A percentile compares a stretch with the other conserved stretches of the same genome.
These are phyloP conservation scores for Cassiopea andromeda DNA, from an alignment of 30 jellyfish, hydroid and myxozoan species.

Conservation along the genomic window DNA sequence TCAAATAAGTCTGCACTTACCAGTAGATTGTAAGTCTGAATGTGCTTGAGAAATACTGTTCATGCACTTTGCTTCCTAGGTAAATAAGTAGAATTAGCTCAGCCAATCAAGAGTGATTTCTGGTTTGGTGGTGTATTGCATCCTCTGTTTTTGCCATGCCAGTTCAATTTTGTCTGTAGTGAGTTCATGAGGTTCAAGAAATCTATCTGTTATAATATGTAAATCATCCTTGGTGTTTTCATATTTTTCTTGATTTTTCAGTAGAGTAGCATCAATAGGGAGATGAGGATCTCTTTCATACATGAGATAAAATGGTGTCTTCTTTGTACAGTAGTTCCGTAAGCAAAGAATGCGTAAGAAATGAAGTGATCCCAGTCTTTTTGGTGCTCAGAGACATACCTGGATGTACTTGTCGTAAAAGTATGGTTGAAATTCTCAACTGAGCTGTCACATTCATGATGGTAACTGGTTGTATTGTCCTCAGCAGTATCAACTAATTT, in stretches of 20 bases:
- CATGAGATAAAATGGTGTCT: not conserved
- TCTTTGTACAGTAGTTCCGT: not conserved
- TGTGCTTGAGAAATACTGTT: too few species aligned
- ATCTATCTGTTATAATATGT: not conserved
- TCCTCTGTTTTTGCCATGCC: not conserved
- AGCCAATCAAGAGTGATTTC: not conserved
- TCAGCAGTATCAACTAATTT: too few species aligned
- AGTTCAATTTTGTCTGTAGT: not conserved
- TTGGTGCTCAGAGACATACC: too few species aligned
- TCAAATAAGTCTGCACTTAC: not conserved
- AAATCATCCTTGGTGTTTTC: not conserved
- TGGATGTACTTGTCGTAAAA: too few species aligned
- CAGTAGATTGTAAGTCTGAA: too few species aligned
- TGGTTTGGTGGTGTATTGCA: not conserved
- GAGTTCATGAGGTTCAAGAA: not conserved
- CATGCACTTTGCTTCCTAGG: too few species aligned
- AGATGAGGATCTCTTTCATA: not conserved
- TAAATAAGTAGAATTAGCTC: too few species aligned
- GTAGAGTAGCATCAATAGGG: not conserved
- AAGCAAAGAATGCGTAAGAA: too few species aligned
- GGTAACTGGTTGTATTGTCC: too few species aligned
- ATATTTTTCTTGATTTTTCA: not conserved
- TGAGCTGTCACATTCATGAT: too few species aligned
- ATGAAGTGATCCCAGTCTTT: too few species aligned
- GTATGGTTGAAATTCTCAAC: too few species aligned